Evolutionary conservation across 2,113 vertebrate species (phyloP), one percentile per base, ranked within the genome.

Genomic region (Hypomesus transpacificus): DNA sequence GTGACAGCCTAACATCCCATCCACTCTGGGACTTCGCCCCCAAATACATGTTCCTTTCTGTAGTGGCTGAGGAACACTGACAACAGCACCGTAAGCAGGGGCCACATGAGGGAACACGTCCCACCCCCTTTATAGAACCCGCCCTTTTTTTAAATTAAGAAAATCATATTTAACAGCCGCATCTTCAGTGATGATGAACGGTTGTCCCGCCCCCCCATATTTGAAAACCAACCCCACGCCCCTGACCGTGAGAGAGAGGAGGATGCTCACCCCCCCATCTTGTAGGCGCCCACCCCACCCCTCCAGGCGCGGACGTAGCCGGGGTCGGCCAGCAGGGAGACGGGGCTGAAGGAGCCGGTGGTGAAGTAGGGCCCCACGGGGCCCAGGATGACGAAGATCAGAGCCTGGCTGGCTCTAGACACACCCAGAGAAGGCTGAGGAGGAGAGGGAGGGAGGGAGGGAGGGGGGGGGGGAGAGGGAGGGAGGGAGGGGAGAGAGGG

Each of bases 331-430:
- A 96, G 84, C 78, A 96, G 91, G 0, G 94, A 93, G 0, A 97
- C 89, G 0, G 95, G 94, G 79, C 63, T 94, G 73, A 97, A 88
- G 34, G 88, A 76, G 0, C 94, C 95, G 0, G 92, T 93, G 3
- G 91, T 26, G 56, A 97, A 97, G 85, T 97, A 97, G 0, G 95
- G 87, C 6, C 94, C 93, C 46, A 96, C 95, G 0, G 95, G 95
- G 3, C 93, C 70, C 2, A 96, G 9, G 76, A 97, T 96, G 84
- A 95, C 91, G 0, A 79, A 96, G 56, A 97, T 88, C 75, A 96
- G 85, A 0, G 95, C 95, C 0, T 74, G 76, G 1, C 78, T 66
- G 20, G 93, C 0, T 0, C 68, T 79, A 8, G 89, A 62, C 3
- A 97, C 93, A 0, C 95, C 95, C 17, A 97, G 89, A 0, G 94